Conservation (phyloP, 1,140 invertebrate species). For the Apis florea region DNA sequence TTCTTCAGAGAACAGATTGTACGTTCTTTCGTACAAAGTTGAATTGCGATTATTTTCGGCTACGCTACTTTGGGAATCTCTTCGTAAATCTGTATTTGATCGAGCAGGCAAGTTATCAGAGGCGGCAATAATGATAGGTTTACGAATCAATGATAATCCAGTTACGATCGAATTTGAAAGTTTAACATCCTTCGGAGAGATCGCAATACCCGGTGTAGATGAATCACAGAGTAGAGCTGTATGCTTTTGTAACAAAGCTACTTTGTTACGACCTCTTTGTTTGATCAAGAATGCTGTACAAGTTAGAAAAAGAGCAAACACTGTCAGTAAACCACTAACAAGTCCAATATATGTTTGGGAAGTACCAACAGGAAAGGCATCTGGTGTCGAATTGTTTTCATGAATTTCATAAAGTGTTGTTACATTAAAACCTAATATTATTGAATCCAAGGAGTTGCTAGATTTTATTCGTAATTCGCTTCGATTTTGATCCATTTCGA, state of each 20-base stretch:
- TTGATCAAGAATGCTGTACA: conserved; percentile 87
- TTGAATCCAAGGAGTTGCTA: conserved; percentile 44
- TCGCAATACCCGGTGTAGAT: conserved; percentile 81
- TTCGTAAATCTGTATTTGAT: conserved; percentile 34
- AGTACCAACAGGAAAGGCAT: conserved; percentile 84
- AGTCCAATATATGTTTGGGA: conserved; percentile 88
- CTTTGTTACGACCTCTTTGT: conserved; percentile 86
- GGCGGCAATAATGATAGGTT: conserved; percentile 1
- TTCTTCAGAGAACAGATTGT: conserved; percentile 74
- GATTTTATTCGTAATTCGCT: conserved; percentile 29
- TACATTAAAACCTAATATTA: conserved; percentile 62
- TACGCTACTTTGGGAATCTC: conserved; percentile 58
- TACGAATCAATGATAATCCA: conserved; percentile 73
- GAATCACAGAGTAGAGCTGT: conserved; percentile 81
- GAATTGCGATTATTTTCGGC: conserved; percentile 39
- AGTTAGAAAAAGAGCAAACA: conserved; percentile 85
- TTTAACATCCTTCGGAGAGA: conserved; percentile 86
- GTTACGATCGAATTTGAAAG: conserved; percentile 83
- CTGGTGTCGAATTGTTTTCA: conserved; percentile 78
- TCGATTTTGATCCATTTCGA: conserved; percentile 69
- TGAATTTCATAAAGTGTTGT: conserved; percentile 68
- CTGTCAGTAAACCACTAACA: conserved; percentile 89
- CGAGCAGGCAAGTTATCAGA: not conserved
- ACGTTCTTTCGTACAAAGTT: conserved; percentile 73
- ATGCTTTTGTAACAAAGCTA: conserved; percentile 86